Evolutionary conservation across 2,797 vertebrate genomes (phyloP), one percentile per base, ranked within the genome.

Genomic region (Pseudochromis fuscus): DNA sequence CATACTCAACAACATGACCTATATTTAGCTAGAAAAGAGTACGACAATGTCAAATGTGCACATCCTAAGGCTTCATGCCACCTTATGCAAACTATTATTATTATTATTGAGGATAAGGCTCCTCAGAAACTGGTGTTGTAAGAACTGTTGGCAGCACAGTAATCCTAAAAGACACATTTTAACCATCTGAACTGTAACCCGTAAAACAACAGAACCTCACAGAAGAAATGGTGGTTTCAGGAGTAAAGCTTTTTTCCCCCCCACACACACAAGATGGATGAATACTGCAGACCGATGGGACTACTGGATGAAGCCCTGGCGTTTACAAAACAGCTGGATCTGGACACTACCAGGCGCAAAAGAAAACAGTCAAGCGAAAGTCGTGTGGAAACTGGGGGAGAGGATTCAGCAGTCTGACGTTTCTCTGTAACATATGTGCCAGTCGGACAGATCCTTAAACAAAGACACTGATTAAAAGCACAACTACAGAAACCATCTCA

Each of bases 251-350:
- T 12, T 19, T 28, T 42, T 18, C 31, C n/a, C n/a, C n/a, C n/a
- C n/a, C n/a, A n/a, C n/a, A n/a, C n/a, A 25, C n/a, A 28, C n/a
- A 49, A 61, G 56, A 78, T 27, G 16, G 66, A 72, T 75, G 53
- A 60, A 52, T 3, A 11, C 44, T 49, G 37, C 37, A 52, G 44
- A 45, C 35, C 57, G 63, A 55, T 0, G 16, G 69, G 48, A 59
- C 46, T 53, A 46, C 49, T 60, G 38, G 62, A 62, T 51, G 35
- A 15, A 66, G 13, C 21, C 31, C 28, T 51, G 15, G 15, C 38
- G 59, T 55, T 53, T 21, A 60, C 44, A 77, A 67, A 76, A 63
- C 16, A 5, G 38, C 35, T 68, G 45, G 52, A 75, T 55, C 10
- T 24, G 25, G 35, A 62, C 7, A 45, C 30, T 1, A 24, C 31